A percentile compares a stretch with the other conserved stretches of the same genome.
Conservation (phyloP, 2,797 vertebrate species). For the Pipistrellus pygmaeus region DNA sequence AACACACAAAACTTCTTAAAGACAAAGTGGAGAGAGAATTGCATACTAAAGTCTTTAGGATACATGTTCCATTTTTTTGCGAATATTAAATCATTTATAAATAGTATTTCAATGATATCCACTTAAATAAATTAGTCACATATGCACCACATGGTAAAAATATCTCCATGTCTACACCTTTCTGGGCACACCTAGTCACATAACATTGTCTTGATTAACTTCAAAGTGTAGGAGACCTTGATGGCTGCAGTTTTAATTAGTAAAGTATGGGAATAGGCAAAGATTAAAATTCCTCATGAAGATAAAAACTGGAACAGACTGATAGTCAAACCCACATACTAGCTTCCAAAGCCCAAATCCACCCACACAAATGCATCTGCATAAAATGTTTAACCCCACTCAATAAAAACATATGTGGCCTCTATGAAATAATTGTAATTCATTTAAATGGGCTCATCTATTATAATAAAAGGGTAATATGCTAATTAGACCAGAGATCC, state of each 20-base stretch:
- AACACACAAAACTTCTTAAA: not conserved
- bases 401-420: not conserved
- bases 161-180: not conserved
- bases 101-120: not conserved
- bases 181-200: not conserved
- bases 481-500: too few relatives aligned
- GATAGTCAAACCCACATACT: not conserved
- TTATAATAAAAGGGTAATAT: too few relatives aligned
- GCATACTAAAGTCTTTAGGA: not conserved
- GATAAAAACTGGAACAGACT: slow-evolving; percentile 21
- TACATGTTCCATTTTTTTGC: not conserved
- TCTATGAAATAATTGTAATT: slow-evolving; percentile 22
- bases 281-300: slow-evolving; percentile 7
- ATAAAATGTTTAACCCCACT: not conserved
- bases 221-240: not conserved
- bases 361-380: not conserved
- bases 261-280: not conserved
- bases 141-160: not conserved
- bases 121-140: not conserved
- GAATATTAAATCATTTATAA: not conserved
- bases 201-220: not conserved
- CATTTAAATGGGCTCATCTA: not conserved
- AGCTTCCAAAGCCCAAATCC: not conserved
- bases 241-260: not conserved
- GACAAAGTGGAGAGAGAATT: not conserved